Percentiles rank a stretch among this genome's conserved stretches.
These are phyloP conservation scores for Drosophila sordidula DNA, from an alignment of 2,888 invertebrate species.

Conservation along the genomic window DNA sequence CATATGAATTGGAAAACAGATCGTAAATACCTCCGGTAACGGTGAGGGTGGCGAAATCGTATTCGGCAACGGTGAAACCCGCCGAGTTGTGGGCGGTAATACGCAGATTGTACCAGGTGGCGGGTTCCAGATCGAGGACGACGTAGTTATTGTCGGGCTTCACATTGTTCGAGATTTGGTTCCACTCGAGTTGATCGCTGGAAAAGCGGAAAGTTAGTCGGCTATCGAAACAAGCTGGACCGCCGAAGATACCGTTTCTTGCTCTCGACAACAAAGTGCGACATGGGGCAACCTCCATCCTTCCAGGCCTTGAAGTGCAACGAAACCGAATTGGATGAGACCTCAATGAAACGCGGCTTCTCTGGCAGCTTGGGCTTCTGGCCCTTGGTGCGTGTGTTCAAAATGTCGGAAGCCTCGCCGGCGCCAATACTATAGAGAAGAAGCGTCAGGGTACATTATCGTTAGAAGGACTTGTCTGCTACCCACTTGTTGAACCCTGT, in stretches of 20 bases:
- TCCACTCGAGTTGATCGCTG: constrained; percentile 95
- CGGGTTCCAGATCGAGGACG: constrained; percentile 95
- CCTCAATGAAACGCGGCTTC: constrained; percentile 95
- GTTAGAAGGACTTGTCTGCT: accelerated
- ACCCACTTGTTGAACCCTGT: constrained; percentile 95
- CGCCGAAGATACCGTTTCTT: constrained; percentile 91
- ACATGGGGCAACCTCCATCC: constrained; percentile 97
- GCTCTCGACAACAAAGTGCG: constrained; percentile 97
- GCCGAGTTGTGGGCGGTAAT: constrained; percentile 98
- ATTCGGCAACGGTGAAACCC: constrained; percentile 97
- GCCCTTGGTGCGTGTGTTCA: constrained; percentile 96
- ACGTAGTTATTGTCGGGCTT: constrained; percentile 96
- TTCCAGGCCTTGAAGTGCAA: constrained; percentile 97
- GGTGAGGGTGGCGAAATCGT: constrained; percentile 97
- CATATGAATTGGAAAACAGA: constrained; percentile 77
- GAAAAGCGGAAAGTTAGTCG: neutral
- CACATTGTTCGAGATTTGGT: constrained; percentile 96
- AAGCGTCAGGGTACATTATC: no score
- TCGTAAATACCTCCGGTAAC: constrained; percentile 93
- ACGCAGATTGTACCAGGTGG: constrained; percentile 96
- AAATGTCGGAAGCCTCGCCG: constrained; percentile 94
- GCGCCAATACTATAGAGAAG: constrained; percentile 91
- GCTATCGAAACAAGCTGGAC: neutral
- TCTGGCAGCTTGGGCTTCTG: constrained; percentile 97
- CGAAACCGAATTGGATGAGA: constrained; percentile 96